Evolutionary conservation across 2,113 vertebrate species (phyloP), one percentile per base, ranked within the genome.

Genomic region (Setophaga kirtlandii): DNA sequence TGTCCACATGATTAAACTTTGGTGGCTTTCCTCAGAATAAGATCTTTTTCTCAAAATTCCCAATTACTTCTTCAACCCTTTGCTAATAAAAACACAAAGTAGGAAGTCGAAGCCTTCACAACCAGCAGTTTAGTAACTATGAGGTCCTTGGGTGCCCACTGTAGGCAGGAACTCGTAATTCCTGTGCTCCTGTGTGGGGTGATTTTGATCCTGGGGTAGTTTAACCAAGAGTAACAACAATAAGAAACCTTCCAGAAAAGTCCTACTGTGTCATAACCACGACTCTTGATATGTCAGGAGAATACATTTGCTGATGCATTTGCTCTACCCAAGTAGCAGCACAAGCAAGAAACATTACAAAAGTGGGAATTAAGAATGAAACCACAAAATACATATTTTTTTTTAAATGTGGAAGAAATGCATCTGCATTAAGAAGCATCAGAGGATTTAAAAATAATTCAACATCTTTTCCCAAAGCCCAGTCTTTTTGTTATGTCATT

Each of bases 381-480:
- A 78, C 18, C 6, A 49, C 59, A 90, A 90, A 77, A 78, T 27
- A 52, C 27, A 9, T 69, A 35, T 60, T 91, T 95, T 71, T 42
- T 63, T 42, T 67, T 31, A 83, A 89, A 74, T 33, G 11, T 0
- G 8, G 55, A 70, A 90, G 73, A 90, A 58, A 31, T 22, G 10
- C 44, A 3, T 95, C 41, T 87, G 19, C 65, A 79, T 89, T 96
- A 90, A 87, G 83, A 88, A 85, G n/a, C 71, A 60, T 71, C 42
- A 81, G 56, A 70, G 62, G 62, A 64, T 94, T 97, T 89, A 67
- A 94, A 96, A 88, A 30, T 53, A 88, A 82, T 94, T 94, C 93
- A 59, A 37, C 69, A 78, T 93, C 39, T 94, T 78, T 79, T 59
- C 39, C 35, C 8, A 58, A 71, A 63, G 47, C 37, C 39, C 85